A percentile compares a stretch with the other conserved stretches of the same genome.
phyloP scores from a whole-genome alignment of 2,113 vertebrate species.

The Forbesichthys papilliferus region DNA sequence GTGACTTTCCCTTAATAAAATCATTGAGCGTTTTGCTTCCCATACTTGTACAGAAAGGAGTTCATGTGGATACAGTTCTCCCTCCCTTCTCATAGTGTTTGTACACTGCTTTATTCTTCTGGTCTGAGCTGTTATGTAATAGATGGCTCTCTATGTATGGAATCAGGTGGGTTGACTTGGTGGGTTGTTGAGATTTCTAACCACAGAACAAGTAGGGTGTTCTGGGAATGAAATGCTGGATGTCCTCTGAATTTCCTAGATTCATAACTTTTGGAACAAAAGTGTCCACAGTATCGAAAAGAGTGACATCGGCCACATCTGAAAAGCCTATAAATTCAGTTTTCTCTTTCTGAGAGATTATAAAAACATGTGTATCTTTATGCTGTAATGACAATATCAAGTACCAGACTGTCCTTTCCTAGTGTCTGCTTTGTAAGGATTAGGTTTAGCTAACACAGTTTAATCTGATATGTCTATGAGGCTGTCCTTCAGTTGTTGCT shows the following conservation, averaged over 20 bases:
- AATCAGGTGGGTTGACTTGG: not conserved
- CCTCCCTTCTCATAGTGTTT: too few relatives aligned
- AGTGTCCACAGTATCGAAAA: not conserved
- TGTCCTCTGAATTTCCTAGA: not conserved
- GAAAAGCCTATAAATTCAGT: not conserved
- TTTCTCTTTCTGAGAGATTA: not conserved
- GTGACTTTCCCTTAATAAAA: constrained; percentile 39
- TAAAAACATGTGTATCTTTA: not conserved
- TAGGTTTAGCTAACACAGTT: not conserved
- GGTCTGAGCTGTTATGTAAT: constrained; percentile 1
- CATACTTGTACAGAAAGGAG: not conserved
- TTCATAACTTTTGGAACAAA: constrained; percentile 10
- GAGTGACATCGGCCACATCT: not conserved
- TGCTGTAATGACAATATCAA: not conserved
- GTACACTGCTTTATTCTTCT: not conserved
- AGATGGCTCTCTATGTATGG: not conserved
- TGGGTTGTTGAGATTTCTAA: not conserved
- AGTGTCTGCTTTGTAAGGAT: not conserved
- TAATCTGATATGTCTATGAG: not conserved
- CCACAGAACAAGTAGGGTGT: not conserved
- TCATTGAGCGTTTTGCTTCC: constrained; percentile 10
- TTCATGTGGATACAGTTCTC: not conserved
- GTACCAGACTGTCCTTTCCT: not conserved
- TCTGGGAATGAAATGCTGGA: constrained; percentile 4
- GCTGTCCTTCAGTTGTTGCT: not conserved